Base-by-base conservation (phyloP, 92 coral and sea anemone species). In the Porites cylindrica region DNA sequence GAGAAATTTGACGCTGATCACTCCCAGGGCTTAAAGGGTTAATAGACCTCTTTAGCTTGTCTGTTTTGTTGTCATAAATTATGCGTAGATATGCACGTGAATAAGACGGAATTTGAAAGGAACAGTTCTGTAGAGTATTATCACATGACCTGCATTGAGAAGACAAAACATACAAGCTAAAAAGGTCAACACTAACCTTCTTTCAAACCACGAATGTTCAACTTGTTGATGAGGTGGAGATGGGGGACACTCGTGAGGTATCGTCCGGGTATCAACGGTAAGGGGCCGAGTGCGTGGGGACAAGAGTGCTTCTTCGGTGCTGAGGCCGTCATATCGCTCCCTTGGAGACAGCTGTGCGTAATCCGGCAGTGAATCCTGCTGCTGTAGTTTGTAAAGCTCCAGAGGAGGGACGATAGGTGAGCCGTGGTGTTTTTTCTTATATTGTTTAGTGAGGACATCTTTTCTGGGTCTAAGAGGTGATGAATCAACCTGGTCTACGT, bases 281-380 rank as follows among this genome's bases (percentile, higher is more conserved):
- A 92, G 95, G 73, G 98, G 94, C 89, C 99, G 91, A 75, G 97
- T 91, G 10, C 99, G 95, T 80, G 99, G 99, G 29, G 99, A 97
- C 65, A 97, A 89, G 66, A 95, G 86, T 32, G 98, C 98, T 79
- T 95, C 99, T 29, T 97, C 99, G 20, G 92, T 77, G 59, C 92
- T 88, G 63, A 90, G 67, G 69, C 99, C 92, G 53, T 96, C 99
- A 70, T 96, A 96, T 91, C 96, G 90, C 81, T 95, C 98, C 54
- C 99, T 91, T 18, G 99, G 99, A 11, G 99, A 96, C 51, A 95
- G 86, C 89, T 91, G 96, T 10, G 93, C 91, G 77, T 87, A 92
- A 82, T 94, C 97, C 78, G 59, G 12, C 4, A 73, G 51, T 26
- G 73, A 80, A 61, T 94, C 98, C 16, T 90, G 94, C 32, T 96